A percentile compares a stretch with the other conserved stretches of the same genome.
Evolutionary conservation across 2,888 invertebrate species (phyloP).

Genomic region (Yponomeuta cagnagella): DNA sequence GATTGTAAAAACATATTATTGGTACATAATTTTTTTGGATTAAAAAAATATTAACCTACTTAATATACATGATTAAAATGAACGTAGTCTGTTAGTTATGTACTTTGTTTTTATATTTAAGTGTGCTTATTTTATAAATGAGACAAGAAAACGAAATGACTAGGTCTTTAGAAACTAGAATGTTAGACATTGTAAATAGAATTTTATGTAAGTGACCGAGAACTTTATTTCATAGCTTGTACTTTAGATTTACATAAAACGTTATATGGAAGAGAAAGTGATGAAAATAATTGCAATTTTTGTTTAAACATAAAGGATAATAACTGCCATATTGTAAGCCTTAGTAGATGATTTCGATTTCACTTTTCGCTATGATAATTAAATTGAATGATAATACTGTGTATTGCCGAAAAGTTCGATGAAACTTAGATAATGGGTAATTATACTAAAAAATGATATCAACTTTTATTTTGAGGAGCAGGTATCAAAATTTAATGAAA

Average conservation of each 20-base stretch:
- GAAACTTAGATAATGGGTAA: too few species aligned
- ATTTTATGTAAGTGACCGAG: background rate
- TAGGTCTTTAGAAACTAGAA: conserved; percentile 6
- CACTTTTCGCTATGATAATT: background rate
- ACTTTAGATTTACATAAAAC: conserved; percentile 6
- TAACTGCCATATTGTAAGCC: conserved; percentile 13
- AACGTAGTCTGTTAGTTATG: background rate
- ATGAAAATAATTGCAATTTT: conserved; percentile 3
- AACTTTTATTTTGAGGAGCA: too few species aligned
- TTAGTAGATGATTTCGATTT: conserved; percentile 5
- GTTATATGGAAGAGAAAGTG: background rate
- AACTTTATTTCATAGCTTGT: background rate
- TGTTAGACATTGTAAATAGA: conserved; percentile 6
- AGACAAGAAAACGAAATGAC: background rate
- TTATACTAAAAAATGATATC: too few species aligned
- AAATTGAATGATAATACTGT: background rate
- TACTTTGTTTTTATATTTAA: background rate
- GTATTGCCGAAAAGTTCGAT: too few species aligned
- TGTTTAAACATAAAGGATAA: background rate
- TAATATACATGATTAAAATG: background rate
- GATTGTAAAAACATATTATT: too few species aligned
- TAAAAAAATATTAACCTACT: too few species aligned
- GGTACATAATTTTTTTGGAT: too few species aligned
- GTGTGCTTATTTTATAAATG: background rate
- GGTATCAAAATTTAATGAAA: too few species aligned